Conservation (phyloP, 1,140 invertebrate species). For the Galleria mellonella region DNA sequence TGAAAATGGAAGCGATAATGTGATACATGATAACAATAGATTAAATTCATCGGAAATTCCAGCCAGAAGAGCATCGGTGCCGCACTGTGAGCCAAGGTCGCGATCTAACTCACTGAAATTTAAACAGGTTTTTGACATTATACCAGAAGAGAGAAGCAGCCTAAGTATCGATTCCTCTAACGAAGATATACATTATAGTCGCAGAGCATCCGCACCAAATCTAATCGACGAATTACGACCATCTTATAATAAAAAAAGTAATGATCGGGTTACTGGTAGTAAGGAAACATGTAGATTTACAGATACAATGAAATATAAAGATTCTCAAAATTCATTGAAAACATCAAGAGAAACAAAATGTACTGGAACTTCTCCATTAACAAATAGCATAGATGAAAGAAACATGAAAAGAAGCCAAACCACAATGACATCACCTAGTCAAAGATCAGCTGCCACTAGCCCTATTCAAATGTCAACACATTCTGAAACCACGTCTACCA, state of each 20-base stretch:
- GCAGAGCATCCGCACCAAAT: constrained; percentile 41
- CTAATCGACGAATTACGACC: constrained; percentile 9
- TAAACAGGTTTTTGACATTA: constrained; percentile 65
- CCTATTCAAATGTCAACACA: constrained; percentile 24
- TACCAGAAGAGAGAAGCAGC: constrained; percentile 71
- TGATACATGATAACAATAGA: too few species aligned
- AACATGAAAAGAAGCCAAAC: constrained; percentile 22
- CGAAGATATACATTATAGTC: constrained; percentile 33
- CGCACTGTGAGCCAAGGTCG: constrained; percentile 31
- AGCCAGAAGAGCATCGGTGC: constrained; percentile 39
- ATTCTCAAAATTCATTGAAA: not conserved
- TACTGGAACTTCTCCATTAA: constrained; percentile 44
- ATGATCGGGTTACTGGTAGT: too few species aligned
- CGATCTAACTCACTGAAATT: constrained; percentile 57
- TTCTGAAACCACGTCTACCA: too few species aligned
- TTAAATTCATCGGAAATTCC: not conserved
- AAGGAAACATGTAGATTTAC: too few species aligned
- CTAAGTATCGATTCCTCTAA: constrained; percentile 63
- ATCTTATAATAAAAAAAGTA: too few species aligned
- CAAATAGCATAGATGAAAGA: constrained; percentile 8
- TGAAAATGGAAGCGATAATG: not conserved
- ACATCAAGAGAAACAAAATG: constrained; percentile 23
- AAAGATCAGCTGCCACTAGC: constrained; percentile 41
- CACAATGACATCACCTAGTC: constrained; percentile 40
- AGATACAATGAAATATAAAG: not conserved